Base-by-base conservation (phyloP, 2,888 invertebrate species). In the Pemphredon lugubris region DNA sequence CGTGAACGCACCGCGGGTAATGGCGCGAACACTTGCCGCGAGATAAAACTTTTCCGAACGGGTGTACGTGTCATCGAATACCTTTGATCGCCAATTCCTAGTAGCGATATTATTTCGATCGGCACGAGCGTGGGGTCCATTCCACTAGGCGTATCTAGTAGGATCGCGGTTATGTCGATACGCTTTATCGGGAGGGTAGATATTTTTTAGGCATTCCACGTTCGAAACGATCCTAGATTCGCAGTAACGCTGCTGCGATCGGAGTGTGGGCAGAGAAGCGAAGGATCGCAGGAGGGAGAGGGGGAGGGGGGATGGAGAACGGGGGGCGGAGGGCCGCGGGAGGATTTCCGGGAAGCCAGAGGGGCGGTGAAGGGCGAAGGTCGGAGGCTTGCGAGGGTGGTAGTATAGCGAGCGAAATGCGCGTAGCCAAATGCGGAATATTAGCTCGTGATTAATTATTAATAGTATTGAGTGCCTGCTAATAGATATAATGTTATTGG, bases 401-500 rank as follows among this genome's bases (percentile, higher is more conserved):
- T 47, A 58, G 32, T 30, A 44, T 2, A 42, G 54, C 53, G 65
- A 47, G 34, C 51, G 69, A 78, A 78, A 79, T 70, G 61, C 65
- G 74, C 63, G 50, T 73, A 61, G 68, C 64, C 77, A 77, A 82
- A 82, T 72, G 68, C 71, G 72, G 73, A 69, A 83, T 82, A 82
- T 82, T 81, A 82, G 81, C 81, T 73, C 72, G 55, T 75, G 83
- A 83, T 82, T 82, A 82, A 82, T 82, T 82, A 82, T 82, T 83
- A 83, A 82, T 81, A 83, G 81, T 67, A 83, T 79, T 73, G 82
- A 83, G 82, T 83, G 79, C 47, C 57, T 71, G 83, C 79, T 81
- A 81, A 83, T 79, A 79, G 79, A 82, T 83, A 77, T 80, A 82
- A 82, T 75, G 81, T 80, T 80, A 82, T 81, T 78, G 75, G 54